Evolutionary conservation across 2,113 vertebrate species (phyloP), one percentile per base, ranked within the genome.

Genomic region (Calcarius ornatus): DNA sequence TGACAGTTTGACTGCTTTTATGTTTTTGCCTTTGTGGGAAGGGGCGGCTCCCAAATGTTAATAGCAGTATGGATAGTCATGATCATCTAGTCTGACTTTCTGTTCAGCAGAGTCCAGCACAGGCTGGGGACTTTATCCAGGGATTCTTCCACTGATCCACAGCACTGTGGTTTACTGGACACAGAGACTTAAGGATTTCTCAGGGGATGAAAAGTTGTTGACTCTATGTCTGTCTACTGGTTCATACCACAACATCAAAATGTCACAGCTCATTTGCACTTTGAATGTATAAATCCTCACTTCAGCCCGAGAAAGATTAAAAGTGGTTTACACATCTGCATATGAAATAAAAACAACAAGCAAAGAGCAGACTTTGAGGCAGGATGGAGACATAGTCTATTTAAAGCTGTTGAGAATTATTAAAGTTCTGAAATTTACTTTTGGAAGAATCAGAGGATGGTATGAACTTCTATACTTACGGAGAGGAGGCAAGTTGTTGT

Each of bases 391-490:
- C 4, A 68, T 33, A 40, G 4, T 13, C 12, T 72, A 37, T 73
- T 77, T 69, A 72, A 89, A 90, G 27, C 16, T 51, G 18, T 63
- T 72, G 37, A 50, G 24, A 73, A 50, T 64, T 54, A 77, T 16
- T 69, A 24, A 76, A 72, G 9, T 43, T 80, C 68, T 47, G 7
- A 38, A 28, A 79, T 79, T 92, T 50, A 2, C 10, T 85, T 93
- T 78, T 84, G 28, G 25, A 68, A 47, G 31, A 65, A 5, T 69
- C 9, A 90, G 24, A 33, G 7, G 38, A 23, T 50, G 5, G 6
- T 47, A 37, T n/a, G 23, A 69, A 15, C 7, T 83, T 68, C 37
- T 81, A 1, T 43, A 42, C 2, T 38, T 38, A 7, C 0, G 0
- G 11, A n/a, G 25, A 48, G 10, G 4, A 66, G 14, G 22, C 7